Evolutionary conservation across 2,888 invertebrate genomes (phyloP).

Genomic region (Caenorhabditis sinica): DNA sequence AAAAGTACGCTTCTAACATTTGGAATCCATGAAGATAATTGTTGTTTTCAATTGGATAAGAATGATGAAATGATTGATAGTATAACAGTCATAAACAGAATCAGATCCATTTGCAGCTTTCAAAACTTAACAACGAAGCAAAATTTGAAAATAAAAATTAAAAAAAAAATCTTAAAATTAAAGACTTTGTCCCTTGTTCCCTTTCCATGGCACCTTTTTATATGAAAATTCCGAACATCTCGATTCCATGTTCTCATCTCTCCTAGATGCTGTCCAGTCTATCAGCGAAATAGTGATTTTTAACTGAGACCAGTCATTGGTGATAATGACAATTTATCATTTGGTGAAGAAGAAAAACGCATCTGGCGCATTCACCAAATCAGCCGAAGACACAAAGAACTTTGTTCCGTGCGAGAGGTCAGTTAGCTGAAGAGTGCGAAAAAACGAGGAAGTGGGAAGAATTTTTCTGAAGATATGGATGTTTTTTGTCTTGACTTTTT

Average conservation of each 20-base stretch:
- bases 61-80: too few species aligned
- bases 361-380: slow-evolving; percentile 44
- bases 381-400: slow-evolving; percentile 56
- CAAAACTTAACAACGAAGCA: too few species aligned
- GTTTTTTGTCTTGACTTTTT: not conserved
- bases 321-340: slow-evolving; percentile 31
- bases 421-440: not conserved
- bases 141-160: too few species aligned
- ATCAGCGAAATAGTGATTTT: slow-evolving; percentile 39
- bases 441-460: not conserved
- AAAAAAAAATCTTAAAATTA: not conserved
- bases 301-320: slow-evolving; percentile 12
- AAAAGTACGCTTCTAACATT: too few species aligned
- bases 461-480: not conserved
- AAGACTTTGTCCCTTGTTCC: not conserved
- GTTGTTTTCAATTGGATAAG: too few species aligned
- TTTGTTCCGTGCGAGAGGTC: slow-evolving; percentile 28
- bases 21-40: too few species aligned
- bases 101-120: too few species aligned
- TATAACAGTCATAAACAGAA: too few species aligned
- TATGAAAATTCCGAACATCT: slow-evolving; percentile 4
- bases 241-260: slow-evolving; percentile 29
- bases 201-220: slow-evolving; percentile 7
- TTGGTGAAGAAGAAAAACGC: slow-evolving; percentile 51
- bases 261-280: slow-evolving; percentile 50